Base-by-base conservation (phyloP, 2,888 invertebrate genomes). In the Listrodromus nycthemerus region DNA sequence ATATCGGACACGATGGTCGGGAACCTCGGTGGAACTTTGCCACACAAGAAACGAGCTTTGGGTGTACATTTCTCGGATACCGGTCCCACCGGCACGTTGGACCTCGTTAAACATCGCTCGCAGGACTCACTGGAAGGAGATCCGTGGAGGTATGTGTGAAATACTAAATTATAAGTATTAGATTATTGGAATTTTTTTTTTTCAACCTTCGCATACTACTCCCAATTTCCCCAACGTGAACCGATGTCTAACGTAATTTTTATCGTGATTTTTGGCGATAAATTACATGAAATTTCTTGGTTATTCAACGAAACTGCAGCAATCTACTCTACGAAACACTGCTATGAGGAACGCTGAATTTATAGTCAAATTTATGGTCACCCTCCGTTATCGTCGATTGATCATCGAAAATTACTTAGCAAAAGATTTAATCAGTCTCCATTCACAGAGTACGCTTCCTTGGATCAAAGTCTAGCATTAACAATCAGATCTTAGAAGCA, bases 61-160 rank as follows among this genome's bases (percentile, higher is more conserved):
- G 90, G 91, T 21, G 91, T 91, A 16, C 91, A 92, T 81, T 92
- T 92, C 80, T 91, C 91, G 8, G 92, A 93, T 69, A 85, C 86
- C 3, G 90, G 89, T 7, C 89, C 91, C 3, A 91, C 91, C 16
- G 90, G 88, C 16, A 88, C 90, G 30, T 84, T 92, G 81, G 92
- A 93, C 80, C 90, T 92, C 45, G 92, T 92, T 70, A 92, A 91
- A 76, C 92, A 92, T 87, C 91, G 91, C 81, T 92, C 93, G 45
- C 91, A 93, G 77, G 93, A 93, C 73, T 93, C 93, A 16, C 83
- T 93, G 70, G 92, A 92, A 74, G 93, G 92, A 33, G 92, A 92
- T 90, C 93, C 93, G 79, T 93, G 93, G 93, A 90, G 92, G 93
- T 93, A 88, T 83, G 86, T 87, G 30, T 33, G 21, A 80, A 33